phyloP scores from a whole-genome alignment of 2,113 vertebrate genomes.

The Platysternon megacephalum region DNA sequence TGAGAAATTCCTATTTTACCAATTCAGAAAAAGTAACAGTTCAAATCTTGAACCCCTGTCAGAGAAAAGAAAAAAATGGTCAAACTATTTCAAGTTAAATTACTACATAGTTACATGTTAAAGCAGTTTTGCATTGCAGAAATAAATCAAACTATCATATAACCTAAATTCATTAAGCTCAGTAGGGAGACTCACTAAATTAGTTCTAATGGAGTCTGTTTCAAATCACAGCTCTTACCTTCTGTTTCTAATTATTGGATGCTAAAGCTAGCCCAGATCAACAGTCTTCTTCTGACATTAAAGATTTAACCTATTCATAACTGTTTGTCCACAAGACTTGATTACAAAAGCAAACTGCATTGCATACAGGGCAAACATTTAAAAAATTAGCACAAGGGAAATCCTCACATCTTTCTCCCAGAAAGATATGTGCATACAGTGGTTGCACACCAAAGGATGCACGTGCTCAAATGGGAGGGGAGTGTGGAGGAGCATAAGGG shows the following conservation, averaged over 20 bases:
- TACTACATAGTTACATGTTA: background rate
- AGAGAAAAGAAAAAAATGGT: background rate
- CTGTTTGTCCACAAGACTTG: background rate
- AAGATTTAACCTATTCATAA: background rate
- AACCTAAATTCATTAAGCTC: background rate
- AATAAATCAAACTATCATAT: background rate
- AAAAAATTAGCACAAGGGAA: background rate
- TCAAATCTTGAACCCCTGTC: background rate
- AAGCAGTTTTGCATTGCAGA: background rate
- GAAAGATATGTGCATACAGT: background rate
- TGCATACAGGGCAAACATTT: accelerated
- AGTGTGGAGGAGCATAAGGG: background rate
- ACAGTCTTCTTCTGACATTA: background rate
- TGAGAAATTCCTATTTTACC: background rate
- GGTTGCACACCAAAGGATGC: background rate
- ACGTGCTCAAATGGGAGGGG: background rate
- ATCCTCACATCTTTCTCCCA: background rate
- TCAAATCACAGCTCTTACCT: background rate
- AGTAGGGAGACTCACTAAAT: background rate
- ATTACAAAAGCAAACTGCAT: background rate
- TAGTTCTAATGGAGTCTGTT: background rate
- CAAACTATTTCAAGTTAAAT: background rate
- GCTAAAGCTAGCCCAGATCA: background rate
- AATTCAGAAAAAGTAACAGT: background rate
- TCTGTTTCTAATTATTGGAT: background rate